phyloP scores from a whole-genome alignment of 1,140 invertebrate genomes.

The Aphaenogaster rudis region DNA sequence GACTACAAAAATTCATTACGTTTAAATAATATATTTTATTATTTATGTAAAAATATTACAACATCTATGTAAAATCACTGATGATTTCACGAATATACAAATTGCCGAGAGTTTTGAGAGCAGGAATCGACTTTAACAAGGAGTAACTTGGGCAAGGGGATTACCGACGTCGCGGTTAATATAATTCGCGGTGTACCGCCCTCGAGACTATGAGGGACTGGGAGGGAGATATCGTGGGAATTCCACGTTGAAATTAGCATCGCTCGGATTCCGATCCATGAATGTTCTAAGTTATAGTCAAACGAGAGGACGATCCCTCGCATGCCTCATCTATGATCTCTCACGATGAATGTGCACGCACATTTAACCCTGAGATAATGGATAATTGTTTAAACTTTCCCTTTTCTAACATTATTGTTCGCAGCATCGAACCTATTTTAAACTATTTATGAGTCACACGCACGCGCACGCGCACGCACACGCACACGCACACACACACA shows the following conservation, averaged over 20 bases:
- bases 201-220: conserved; percentile 34
- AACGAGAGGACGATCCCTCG: conserved; percentile 32
- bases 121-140: conserved; percentile 11
- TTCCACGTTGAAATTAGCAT: conserved; percentile 71
- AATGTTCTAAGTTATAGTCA: conserved; percentile 55
- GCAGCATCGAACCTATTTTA: not conserved
- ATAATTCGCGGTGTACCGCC: conserved; percentile 46
- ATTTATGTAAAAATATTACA: not conserved
- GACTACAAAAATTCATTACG: not conserved
- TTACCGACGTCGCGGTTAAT: conserved; percentile 64
- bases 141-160: not conserved
- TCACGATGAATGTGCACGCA: not conserved
- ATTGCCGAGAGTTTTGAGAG: not conserved
- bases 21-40: conserved; percentile 17
- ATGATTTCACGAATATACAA: not conserved
- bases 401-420: not conserved
- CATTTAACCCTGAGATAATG: not conserved
- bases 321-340: conserved; percentile 14
- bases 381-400: not conserved
- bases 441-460: not conserved
- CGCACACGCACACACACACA: too few species aligned
- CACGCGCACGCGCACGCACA: too few species aligned
- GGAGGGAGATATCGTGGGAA: conserved; percentile 5
- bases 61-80: not conserved
- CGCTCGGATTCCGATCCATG: conserved; percentile 63